Base-by-base conservation (phyloP, 1,140 invertebrate genomes). In the Drosophila kanapiae region DNA sequence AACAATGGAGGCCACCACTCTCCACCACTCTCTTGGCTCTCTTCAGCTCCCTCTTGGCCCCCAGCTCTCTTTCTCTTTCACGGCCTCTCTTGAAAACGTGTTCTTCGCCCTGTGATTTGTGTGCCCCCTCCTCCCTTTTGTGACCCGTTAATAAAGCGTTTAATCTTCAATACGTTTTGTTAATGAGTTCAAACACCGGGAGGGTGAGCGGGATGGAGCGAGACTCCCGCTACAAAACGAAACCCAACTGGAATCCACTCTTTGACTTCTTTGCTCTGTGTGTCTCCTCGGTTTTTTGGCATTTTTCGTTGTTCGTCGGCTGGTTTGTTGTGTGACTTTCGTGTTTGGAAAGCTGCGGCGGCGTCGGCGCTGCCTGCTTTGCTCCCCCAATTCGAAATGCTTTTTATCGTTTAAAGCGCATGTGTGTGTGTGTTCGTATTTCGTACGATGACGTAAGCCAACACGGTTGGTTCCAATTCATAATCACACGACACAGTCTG, bases 161-260 rank as follows among this genome's bases (percentile, higher is more conserved):
- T 84, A 83, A 83, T 80, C 81, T 84, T 63, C 80, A 80, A 82
- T 86, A 82, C 83, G 70, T 83, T 83, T 78, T 80, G 64, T 90
- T 88, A 87, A 87, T 87, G 84, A 88, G 80, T 84, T 78, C 77
- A 64, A 80, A 78, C 58, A 9, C 53, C 53, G 18, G 38, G 35
- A 53, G 56, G 40, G 35, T 9, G 16, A 35, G 18, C 9, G 4
- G 29, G 45, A 37, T 16, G 45, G 29, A 65, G 63, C 47, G 61
- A 67, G 56, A 82, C 83, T 82, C 70, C 69, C 80, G 78, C 82
- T 81, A 84, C 79, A 71, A 80, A 84, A 74, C 82, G 82, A 83
- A 83, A 82, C 62, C 63, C 74, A 80, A 80, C 81, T 80, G 56
- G 68, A 82, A 82, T 71, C 77, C 58, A 79, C 68, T 56, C 40